A percentile compares a stretch with the other conserved stretches of the same genome.
These are phyloP conservation scores for Rhyzopertha dominica DNA, from an alignment of 1,140 invertebrate genomes.

Conservation along the genomic window DNA sequence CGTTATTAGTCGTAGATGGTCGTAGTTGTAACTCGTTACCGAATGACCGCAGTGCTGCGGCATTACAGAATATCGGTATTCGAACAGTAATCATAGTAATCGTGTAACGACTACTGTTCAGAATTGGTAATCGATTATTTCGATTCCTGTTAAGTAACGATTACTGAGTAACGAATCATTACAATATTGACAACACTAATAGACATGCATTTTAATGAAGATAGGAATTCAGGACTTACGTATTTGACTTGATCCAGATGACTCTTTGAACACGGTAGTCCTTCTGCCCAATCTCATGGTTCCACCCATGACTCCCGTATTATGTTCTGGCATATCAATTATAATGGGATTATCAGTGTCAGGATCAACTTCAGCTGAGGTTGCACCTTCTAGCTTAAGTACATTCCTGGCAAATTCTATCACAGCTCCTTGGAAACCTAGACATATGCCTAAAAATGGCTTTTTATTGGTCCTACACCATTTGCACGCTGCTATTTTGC, in stretches of 20 bases:
- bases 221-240: no score
- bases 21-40: no score
- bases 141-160: no score
- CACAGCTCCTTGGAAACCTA: constrained; percentile 94
- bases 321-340: constrained; percentile 99
- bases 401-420: constrained; percentile 96
- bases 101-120: no score
- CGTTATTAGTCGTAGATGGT: no score
- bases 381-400: constrained; percentile 69
- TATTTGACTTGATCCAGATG: constrained; percentile 55
- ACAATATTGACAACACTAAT: no score
- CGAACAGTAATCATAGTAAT: no score
- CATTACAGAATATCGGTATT: no score
- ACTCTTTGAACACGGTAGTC: constrained; percentile 70
- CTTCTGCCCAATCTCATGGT: constrained; percentile 97
- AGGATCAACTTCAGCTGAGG: constrained; percentile 82
- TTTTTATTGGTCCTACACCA: constrained; percentile 88
- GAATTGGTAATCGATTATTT: no score
- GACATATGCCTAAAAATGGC: constrained; percentile 93
- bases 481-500: constrained; percentile 89
- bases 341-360: constrained; percentile 74
- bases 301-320: constrained; percentile 87
- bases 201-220: no score
- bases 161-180: no score
- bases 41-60: no score